Percentiles rank a stretch among this genome's conserved stretches.
These are phyloP conservation scores for Saccopteryx leptura DNA, from an alignment of 2,113 vertebrate genomes.

Conservation along the genomic window DNA sequence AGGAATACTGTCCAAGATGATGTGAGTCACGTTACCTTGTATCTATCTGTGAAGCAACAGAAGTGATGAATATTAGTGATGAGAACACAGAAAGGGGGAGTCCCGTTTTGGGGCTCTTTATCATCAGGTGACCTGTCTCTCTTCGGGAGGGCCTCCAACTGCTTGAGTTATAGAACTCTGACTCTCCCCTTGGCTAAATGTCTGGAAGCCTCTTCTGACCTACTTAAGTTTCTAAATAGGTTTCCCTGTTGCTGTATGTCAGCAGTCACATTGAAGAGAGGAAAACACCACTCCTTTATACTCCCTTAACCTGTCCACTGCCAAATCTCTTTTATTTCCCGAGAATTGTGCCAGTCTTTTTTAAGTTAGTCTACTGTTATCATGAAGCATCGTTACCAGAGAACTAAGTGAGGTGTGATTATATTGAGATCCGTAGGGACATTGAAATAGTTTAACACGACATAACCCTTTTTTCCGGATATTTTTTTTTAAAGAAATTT, in stretches of 20 bases:
- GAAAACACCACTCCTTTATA: background rate
- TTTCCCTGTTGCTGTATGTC: background rate
- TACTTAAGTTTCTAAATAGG: slow-evolving; percentile 56
- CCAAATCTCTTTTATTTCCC: background rate
- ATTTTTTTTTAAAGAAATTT: slow-evolving; percentile 44
- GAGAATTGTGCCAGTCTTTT: background rate
- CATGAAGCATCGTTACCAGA: background rate
- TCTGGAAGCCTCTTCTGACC: slow-evolving; percentile 48
- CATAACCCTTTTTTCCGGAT: background rate
- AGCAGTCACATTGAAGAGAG: background rate
- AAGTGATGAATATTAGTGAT: background rate
- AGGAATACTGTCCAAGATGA: background rate
- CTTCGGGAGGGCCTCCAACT: background rate
- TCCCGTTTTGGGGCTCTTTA: background rate
- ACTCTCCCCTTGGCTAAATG: background rate
- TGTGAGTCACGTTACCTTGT: background rate
- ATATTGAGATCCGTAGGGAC: background rate
- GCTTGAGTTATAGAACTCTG: background rate
- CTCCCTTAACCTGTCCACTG: background rate
- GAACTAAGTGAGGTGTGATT: background rate
- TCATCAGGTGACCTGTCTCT: background rate
- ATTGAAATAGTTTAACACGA: slow-evolving; percentile 50
- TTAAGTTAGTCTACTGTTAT: background rate
- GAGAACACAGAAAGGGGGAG: background rate
- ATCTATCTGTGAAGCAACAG: background rate